Conservation (phyloP, 2,113 vertebrate species). For the Salminus brasiliensis region DNA sequence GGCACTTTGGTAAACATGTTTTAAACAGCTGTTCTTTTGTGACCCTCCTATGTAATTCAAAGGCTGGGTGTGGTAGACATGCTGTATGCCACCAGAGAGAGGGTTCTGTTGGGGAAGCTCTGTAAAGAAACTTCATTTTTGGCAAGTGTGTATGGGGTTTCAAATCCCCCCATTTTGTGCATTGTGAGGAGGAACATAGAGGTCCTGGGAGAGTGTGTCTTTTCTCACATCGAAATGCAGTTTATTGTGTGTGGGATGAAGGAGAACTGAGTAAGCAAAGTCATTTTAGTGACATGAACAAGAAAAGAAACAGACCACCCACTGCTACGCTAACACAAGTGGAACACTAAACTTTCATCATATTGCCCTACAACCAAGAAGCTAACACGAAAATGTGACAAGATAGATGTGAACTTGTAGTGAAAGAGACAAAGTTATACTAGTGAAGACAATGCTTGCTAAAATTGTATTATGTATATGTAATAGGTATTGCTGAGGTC, state of each 20-base stretch:
- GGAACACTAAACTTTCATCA: neutral
- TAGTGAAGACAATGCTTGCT: neutral
- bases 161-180: slow-evolving; percentile 48
- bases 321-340: neutral
- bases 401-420: neutral
- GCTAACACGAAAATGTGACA: neutral
- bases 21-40: slow-evolving; percentile 73
- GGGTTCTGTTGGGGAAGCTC: slow-evolving; percentile 30
- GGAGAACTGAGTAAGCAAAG: neutral
- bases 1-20: slow-evolving; percentile 41
- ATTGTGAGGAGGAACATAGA: neutral
- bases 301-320: slow-evolving; percentile 44
- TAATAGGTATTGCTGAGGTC: neutral
- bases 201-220: neutral
- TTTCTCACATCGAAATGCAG: neutral
- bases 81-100: slow-evolving; percentile 56
- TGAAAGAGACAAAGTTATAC: neutral
- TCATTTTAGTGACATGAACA: slow-evolving; percentile 5
- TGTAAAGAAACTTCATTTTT: slow-evolving; percentile 50
- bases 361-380: neutral
- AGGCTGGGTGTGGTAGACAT: slow-evolving; percentile 61
- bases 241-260: slow-evolving; percentile 14
- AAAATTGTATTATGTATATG: neutral
- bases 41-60: slow-evolving; percentile 48
- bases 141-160: slow-evolving; percentile 51